phyloP scores from a whole-genome alignment of 2,113 vertebrate genomes.

The Jacana jacana region DNA sequence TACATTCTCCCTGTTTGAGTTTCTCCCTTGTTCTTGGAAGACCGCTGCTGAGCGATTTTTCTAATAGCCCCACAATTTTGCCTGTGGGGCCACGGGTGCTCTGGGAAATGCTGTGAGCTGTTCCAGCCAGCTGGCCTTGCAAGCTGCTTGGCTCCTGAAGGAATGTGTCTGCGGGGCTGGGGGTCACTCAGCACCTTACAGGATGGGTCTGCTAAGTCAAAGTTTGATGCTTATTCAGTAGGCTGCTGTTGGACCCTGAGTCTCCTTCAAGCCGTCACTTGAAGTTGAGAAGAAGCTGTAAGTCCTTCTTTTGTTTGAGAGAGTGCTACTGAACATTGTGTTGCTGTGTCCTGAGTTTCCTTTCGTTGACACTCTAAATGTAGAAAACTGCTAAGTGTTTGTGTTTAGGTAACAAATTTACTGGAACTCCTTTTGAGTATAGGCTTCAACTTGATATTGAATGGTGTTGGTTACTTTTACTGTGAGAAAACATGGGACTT shows the following conservation, averaged over 20 bases:
- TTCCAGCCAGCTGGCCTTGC: not conserved
- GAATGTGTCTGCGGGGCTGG: fast-evolving
- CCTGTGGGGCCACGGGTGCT: not conserved
- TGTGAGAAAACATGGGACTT: not conserved
- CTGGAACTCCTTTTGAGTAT: not conserved
- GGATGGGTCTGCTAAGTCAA: not conserved
- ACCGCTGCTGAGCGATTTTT: not conserved
- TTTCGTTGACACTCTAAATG: not conserved
- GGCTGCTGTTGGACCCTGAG: not conserved
- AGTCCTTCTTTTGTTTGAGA: not conserved
- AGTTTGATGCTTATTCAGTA: not conserved
- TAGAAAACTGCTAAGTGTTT: not conserved
- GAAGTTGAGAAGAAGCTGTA: not conserved
- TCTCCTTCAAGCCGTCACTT: not conserved
- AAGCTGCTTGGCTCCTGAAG: not conserved
- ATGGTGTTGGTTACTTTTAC: not conserved
- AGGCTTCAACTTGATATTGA: not conserved
- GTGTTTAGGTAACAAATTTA: not conserved
- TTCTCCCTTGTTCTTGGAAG: not conserved
- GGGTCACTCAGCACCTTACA: not conserved
- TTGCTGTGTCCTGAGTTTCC: not conserved
- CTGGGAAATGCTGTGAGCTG: not conserved
- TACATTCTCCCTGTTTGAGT: not conserved
- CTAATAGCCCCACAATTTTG: not conserved
- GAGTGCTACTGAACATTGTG: not conserved